These are phyloP conservation scores for Carcharodon carcharias DNA, from an alignment of 2,797 vertebrate genomes.

Conservation along the genomic window DNA sequence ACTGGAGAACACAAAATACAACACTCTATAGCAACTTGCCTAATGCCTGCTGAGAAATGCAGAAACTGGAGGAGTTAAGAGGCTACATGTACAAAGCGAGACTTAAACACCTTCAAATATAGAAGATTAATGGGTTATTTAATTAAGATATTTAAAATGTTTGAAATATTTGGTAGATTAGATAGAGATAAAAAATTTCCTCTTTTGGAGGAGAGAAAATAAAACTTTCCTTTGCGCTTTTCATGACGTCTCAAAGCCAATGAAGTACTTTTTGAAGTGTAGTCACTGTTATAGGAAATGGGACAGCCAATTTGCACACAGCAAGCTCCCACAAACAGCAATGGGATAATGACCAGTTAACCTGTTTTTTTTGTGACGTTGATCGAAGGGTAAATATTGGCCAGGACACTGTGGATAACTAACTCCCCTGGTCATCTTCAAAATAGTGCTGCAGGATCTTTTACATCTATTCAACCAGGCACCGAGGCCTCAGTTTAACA, in stretches of 20 bases:
- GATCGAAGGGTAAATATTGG: too few species aligned
- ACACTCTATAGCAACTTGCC: not conserved
- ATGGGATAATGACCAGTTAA: too few species aligned
- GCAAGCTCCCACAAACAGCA: not conserved
- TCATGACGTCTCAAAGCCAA: not conserved
- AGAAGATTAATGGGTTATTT: not conserved
- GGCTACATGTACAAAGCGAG: too few species aligned
- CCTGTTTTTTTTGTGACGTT: too few species aligned
- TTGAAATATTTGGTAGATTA: not conserved
- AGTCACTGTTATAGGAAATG: not conserved
- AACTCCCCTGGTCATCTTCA: too few species aligned
- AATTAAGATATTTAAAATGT: not conserved
- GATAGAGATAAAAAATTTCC: not conserved
- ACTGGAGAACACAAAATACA: not conserved
- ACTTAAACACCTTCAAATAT: not conserved
- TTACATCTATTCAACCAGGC: too few species aligned
- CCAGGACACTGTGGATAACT: too few species aligned
- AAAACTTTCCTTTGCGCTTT: too few species aligned
- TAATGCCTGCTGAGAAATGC: not conserved
- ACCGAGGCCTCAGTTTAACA: too few species aligned
- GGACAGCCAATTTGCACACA: not conserved
- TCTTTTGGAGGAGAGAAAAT: not conserved
- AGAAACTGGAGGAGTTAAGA: not conserved
- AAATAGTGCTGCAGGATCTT: too few species aligned
- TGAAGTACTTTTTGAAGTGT: not conserved